These are phyloP conservation scores for Triplophysa tibetana DNA, from an alignment of 2,113 vertebrate species.

Conservation along the genomic window DNA sequence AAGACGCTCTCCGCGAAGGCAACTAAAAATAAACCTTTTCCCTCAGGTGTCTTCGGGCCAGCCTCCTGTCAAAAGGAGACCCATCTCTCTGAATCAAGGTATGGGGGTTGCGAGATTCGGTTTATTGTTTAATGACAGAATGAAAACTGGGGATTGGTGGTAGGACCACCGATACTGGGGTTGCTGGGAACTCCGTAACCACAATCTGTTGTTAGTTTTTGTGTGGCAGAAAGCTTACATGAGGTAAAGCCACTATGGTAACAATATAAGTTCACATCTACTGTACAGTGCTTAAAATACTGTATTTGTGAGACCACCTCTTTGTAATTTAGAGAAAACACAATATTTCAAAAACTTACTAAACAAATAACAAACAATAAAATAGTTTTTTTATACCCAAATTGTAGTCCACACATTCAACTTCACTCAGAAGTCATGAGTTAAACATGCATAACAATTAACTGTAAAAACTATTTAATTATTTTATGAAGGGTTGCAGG, in stretches of 20 bases:
- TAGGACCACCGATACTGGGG: neutral
- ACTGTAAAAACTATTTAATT: too few relatives aligned
- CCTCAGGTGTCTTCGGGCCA: slow-evolving; percentile 53
- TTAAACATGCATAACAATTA: too few relatives aligned
- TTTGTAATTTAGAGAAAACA: too few relatives aligned
- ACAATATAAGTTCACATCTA: neutral
- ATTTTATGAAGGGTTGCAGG: too few relatives aligned
- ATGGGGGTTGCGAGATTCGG: neutral
- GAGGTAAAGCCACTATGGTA: neutral
- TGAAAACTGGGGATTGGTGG: neutral
- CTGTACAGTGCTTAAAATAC: neutral
- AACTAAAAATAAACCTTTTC: slow-evolving; percentile 61
- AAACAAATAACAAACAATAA: too few relatives aligned
- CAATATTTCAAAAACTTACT: too few relatives aligned
- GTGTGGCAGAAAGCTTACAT: neutral
- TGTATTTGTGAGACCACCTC: too few relatives aligned
- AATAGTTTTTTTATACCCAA: too few relatives aligned
- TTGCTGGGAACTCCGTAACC: neutral
- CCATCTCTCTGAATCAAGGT: slow-evolving; percentile 37
- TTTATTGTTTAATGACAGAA: slow-evolving; percentile 28
- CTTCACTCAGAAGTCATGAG: too few relatives aligned
- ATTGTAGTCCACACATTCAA: too few relatives aligned
- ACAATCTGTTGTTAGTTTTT: neutral
- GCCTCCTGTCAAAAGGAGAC: slow-evolving; percentile 56
- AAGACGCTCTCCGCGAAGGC: slow-evolving; percentile 51